Conservation (phyloP, 2,797 vertebrate species). For the Loriculus beryllinus region DNA sequence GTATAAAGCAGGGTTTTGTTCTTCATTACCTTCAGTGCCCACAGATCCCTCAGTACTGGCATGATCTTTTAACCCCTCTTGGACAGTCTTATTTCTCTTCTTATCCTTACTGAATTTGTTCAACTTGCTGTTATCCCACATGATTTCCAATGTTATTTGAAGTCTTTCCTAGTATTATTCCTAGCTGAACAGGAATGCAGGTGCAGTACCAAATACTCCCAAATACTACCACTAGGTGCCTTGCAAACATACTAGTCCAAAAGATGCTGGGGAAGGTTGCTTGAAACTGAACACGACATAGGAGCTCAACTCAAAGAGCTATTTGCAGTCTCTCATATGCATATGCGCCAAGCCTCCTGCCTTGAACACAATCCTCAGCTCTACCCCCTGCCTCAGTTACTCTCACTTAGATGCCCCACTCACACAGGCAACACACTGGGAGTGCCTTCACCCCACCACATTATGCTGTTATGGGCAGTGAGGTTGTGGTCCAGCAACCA, state of each 20-base stretch:
- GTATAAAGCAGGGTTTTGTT: not conserved
- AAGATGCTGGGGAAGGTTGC: not conserved
- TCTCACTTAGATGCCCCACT: not conserved
- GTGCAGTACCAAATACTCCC: not conserved
- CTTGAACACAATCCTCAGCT: not conserved
- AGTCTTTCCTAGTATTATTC: not conserved
- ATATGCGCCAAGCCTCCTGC: not conserved
- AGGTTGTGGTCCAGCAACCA: not conserved
- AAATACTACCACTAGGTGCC: not conserved
- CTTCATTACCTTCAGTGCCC: not conserved
- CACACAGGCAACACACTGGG: not conserved
- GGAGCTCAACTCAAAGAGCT: not conserved
- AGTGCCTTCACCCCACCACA: not conserved
- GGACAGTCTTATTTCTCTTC: not conserved
- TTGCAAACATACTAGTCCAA: not conserved
- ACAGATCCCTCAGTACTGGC: not conserved
- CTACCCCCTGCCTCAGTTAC: not conserved
- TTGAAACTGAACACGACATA: not conserved
- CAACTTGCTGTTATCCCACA: not conserved
- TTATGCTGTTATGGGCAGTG: fast-evolving
- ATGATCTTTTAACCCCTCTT: not conserved
- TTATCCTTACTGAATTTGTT: not conserved
- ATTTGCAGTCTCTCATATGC: not conserved
- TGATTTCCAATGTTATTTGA: not conserved
- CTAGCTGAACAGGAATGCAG: not conserved